These are phyloP conservation scores for Nannoperca obscura DNA, from an alignment of 2,797 vertebrate genomes.

Conservation along the genomic window DNA sequence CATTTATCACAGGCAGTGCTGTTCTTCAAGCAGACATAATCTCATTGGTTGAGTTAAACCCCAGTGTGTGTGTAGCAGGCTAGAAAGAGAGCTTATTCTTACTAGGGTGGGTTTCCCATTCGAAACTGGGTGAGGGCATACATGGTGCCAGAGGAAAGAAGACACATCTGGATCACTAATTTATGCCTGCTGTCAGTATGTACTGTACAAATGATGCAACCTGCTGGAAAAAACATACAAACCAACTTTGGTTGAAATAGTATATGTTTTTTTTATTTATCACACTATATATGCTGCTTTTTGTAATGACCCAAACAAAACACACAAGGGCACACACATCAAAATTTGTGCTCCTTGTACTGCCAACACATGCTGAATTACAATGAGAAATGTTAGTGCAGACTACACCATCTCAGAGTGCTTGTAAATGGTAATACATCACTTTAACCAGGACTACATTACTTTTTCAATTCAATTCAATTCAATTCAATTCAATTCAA, in stretches of 20 bases:
- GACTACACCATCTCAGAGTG: background rate
- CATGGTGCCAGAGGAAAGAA: background rate
- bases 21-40: conserved; percentile 32
- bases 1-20: conserved; percentile 30
- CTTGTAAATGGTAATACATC: background rate
- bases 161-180: conserved; percentile 18
- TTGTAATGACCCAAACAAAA: background rate
- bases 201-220: conserved; percentile 10
- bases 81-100: background rate
- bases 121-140: background rate
- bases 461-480: too few species aligned
- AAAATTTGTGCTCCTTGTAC: background rate
- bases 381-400: background rate
- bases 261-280: background rate
- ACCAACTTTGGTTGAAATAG: background rate
- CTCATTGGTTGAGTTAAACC: conserved; percentile 29
- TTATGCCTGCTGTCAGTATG: conserved; percentile 19
- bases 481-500: too few species aligned
- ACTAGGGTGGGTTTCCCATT: conserved; percentile 1
- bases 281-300: background rate
- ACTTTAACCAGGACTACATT: too few species aligned
- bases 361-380: background rate
- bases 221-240: background rate
- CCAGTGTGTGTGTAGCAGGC: background rate
- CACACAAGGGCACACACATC: background rate